Conservation (phyloP, 2,113 vertebrate genomes). For the Zosterops pallidus region DNA sequence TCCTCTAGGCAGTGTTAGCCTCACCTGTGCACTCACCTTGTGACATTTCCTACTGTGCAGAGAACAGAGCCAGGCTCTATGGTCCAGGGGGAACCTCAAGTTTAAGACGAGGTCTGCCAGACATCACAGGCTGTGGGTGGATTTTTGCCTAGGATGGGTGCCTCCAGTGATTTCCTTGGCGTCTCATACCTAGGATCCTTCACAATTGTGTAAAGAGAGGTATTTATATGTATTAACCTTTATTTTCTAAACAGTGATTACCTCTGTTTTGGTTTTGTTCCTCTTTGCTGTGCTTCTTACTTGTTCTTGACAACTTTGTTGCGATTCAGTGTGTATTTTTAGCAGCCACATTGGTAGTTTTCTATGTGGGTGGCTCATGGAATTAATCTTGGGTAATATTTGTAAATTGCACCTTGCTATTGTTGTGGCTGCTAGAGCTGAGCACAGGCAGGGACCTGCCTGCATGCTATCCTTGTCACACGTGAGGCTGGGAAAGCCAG, state of each 20-base stretch:
- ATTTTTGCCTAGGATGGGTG: not conserved
- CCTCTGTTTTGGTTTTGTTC: slow-evolving; percentile 54
- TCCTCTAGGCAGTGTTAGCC: not conserved
- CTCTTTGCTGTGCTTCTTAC: slow-evolving; percentile 29
- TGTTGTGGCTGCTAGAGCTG: not conserved
- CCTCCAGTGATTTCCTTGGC: not conserved
- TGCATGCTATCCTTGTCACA: not conserved
- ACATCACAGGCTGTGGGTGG: not conserved
- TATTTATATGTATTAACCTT: slow-evolving; percentile 5
- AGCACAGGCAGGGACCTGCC: not conserved
- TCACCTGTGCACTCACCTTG: rapidly evolving
- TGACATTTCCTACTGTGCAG: not conserved
- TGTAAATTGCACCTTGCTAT: slow-evolving; percentile 38
- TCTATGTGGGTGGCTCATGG: slow-evolving; percentile 60
- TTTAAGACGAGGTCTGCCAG: not conserved
- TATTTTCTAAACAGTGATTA: slow-evolving; percentile 50
- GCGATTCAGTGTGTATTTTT: slow-evolving; percentile 56
- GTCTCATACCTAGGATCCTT: not conserved
- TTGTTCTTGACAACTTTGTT: slow-evolving; percentile 65
- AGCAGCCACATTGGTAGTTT: slow-evolving; percentile 33
- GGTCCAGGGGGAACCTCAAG: not conserved
- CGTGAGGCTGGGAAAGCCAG: not conserved
- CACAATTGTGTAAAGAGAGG: not conserved
- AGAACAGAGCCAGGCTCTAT: not conserved
- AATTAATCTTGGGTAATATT: slow-evolving; percentile 68